Conservation (phyloP, 1,140 invertebrate genomes). For the Halyomorpha halys region DNA sequence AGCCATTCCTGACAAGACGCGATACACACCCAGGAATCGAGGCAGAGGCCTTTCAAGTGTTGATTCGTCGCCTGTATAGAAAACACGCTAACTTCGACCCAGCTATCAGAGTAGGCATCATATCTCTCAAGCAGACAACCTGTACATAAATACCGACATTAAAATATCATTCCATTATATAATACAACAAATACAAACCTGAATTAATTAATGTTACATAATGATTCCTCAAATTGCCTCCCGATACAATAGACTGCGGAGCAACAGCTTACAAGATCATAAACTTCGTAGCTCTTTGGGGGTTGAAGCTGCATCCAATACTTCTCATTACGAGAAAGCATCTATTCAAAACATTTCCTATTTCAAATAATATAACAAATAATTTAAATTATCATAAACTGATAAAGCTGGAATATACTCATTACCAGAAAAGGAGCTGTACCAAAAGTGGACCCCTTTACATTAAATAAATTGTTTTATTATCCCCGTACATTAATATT, state of each 20-base stretch:
- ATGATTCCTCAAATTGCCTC: conserved; percentile 3
- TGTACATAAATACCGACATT: background rate
- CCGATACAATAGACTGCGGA: conserved; percentile 3
- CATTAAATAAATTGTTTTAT: too few relatives aligned
- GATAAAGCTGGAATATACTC: too few relatives aligned
- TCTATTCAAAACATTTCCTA: background rate
- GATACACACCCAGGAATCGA: background rate
- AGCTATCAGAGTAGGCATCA: background rate
- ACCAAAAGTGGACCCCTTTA: too few relatives aligned
- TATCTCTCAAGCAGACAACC: conserved; percentile 2
- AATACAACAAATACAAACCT: too few relatives aligned
- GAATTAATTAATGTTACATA: background rate
- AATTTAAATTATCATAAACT: background rate
- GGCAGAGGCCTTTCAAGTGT: background rate
- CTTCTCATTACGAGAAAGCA: conserved; percentile 3
- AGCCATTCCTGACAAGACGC: background rate
- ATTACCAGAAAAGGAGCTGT: too few relatives aligned
- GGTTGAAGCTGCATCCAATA: background rate
- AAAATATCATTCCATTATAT: too few relatives aligned
- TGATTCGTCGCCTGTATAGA: background rate
- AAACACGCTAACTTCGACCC: background rate
- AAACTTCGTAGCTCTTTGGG: background rate
- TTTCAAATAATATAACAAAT: background rate
- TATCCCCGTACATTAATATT: too few relatives aligned
- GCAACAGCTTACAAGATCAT: background rate